phyloP scores from a whole-genome alignment of 2,888 invertebrate genomes.

The Agrilus mali region DNA sequence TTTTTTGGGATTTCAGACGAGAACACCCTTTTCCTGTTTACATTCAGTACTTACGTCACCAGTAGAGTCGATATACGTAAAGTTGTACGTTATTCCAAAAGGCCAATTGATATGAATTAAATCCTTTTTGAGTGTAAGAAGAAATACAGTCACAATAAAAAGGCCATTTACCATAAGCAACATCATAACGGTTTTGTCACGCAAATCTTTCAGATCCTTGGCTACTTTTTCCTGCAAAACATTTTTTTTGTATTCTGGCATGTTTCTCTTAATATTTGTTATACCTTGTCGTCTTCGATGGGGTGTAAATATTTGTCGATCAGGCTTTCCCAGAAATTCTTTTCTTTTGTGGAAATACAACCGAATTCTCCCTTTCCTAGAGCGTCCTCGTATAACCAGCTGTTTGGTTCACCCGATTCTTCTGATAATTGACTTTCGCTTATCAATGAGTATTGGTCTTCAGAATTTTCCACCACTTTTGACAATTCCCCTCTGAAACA shows the following conservation, averaged over 20 bases:
- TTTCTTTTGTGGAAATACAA: slow-evolving; percentile 52
- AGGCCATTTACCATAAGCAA: slow-evolving; percentile 68
- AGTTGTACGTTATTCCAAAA: slow-evolving; percentile 40
- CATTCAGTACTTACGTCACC: slow-evolving; percentile 19
- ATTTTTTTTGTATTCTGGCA: not conserved
- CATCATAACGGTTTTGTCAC: slow-evolving; percentile 54
- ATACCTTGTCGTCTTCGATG: slow-evolving; percentile 50
- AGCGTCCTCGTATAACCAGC: slow-evolving; percentile 58
- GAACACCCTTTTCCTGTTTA: not conserved
- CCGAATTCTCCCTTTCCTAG: slow-evolving; percentile 53
- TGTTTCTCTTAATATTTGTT: not conserved
- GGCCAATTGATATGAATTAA: slow-evolving; percentile 58
- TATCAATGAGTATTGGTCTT: slow-evolving; percentile 36
- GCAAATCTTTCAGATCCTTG: slow-evolving; percentile 43
- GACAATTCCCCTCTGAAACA: too few species aligned
- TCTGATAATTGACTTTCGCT: slow-evolving; percentile 47
- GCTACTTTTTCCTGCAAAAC: slow-evolving; percentile 28
- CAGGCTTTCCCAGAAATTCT: slow-evolving; percentile 64
- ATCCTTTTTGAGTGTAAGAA: slow-evolving; percentile 61
- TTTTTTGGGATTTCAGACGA: not conserved
- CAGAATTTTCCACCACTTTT: slow-evolving; percentile 36
- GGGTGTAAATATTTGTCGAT: slow-evolving; percentile 66
- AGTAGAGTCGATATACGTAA: slow-evolving; percentile 23
- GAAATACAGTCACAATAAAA: slow-evolving; percentile 60
- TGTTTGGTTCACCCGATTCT: slow-evolving; percentile 18